Evolutionary conservation across 2,113 vertebrate genomes (phyloP).

Genomic region (Ceyx cyanopectus): DNA sequence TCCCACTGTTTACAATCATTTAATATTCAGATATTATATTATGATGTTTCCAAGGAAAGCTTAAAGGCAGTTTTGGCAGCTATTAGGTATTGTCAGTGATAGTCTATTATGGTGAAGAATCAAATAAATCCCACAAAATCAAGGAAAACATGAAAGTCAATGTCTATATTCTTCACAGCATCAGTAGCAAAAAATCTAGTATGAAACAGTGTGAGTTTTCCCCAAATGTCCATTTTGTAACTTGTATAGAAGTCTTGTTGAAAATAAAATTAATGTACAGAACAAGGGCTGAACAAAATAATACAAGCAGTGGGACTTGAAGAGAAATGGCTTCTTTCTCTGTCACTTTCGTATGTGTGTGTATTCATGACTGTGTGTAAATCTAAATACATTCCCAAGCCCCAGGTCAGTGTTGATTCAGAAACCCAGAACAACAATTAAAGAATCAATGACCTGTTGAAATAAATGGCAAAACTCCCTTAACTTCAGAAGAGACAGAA

Average conservation of each 20-base stretch:
- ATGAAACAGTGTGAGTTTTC: slow-evolving; percentile 51
- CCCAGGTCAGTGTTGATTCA: slow-evolving; percentile 16
- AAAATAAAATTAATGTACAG: slow-evolving; percentile 51
- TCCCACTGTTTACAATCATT: background rate
- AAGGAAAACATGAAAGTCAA: slow-evolving; percentile 43
- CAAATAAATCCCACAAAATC: slow-evolving; percentile 59
- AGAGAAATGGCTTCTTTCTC: slow-evolving; percentile 20
- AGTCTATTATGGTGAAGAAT: slow-evolving; percentile 23
- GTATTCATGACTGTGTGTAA: slow-evolving; percentile 12
- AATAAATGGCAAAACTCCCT: slow-evolving; percentile 2
- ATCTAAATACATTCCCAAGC: slow-evolving; percentile 17
- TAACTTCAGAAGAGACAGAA: background rate
- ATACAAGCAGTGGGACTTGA: slow-evolving; percentile 38
- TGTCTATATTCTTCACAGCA: slow-evolving; percentile 14
- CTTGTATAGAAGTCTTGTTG: slow-evolving; percentile 12
- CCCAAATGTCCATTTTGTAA: slow-evolving; percentile 16
- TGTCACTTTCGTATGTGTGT: background rate
- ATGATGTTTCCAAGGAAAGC: slow-evolving; percentile 13
- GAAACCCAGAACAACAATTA: slow-evolving; percentile 20
- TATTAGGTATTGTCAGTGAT: slow-evolving; percentile 34
- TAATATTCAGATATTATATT: background rate
- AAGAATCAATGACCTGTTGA: background rate
- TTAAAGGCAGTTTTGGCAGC: slow-evolving; percentile 1
- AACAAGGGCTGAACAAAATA: slow-evolving; percentile 50
- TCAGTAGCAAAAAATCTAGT: slow-evolving; percentile 45